phyloP scores from a whole-genome alignment of 2,113 vertebrate species.

The Myrmophylax atrothorax region DNA sequence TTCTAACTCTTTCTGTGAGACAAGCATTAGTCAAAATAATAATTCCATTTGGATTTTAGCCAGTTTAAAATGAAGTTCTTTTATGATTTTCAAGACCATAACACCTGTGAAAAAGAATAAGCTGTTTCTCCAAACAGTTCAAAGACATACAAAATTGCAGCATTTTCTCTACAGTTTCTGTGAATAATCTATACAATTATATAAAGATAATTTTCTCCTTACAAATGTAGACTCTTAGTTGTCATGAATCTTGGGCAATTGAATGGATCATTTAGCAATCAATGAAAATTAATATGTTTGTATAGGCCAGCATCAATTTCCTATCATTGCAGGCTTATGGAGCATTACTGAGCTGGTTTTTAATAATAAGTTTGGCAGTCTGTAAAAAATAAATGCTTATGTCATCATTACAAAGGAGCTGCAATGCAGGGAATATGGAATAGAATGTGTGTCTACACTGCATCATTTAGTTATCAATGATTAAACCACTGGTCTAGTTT shows the following conservation, averaged over 20 bases:
- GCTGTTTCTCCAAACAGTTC: neutral
- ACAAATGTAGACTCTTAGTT: neutral
- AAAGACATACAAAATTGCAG: neutral
- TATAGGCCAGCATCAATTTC: constrained; percentile 5
- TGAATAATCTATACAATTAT: neutral
- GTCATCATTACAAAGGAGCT: neutral
- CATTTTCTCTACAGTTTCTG: neutral
- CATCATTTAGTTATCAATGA: neutral
- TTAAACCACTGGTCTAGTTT: neutral
- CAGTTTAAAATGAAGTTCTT: neutral
- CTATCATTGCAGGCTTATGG: neutral
- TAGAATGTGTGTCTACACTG: neutral
- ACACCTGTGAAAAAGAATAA: constrained; percentile 1
- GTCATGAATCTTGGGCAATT: neutral
- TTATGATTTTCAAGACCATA: neutral
- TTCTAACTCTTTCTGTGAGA: neutral
- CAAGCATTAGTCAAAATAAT: constrained; percentile 20
- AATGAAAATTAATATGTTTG: constrained; percentile 22
- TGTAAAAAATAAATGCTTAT: neutral
- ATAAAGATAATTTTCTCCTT: neutral
- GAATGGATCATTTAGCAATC: neutral
- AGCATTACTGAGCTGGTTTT: neutral
- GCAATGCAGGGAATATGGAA: neutral
- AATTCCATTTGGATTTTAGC: neutral
- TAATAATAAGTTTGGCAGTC: neutral